phyloP scores from a whole-genome alignment of 2,113 vertebrate species.

The Aegotheles bennettii region DNA sequence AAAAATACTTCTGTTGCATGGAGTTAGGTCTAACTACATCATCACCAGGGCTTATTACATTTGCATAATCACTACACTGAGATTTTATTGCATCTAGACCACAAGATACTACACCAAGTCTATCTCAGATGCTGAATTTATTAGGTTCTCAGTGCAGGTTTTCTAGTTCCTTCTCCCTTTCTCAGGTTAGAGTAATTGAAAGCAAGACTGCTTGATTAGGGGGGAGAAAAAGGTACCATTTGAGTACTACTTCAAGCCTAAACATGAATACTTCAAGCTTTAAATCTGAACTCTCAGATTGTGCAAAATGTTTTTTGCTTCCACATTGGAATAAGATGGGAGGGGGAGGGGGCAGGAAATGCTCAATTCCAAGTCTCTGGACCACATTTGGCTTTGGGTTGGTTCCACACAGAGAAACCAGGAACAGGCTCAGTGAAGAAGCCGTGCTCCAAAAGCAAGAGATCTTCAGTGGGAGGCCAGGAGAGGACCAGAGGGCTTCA shows the following conservation, averaged over 20 bases:
- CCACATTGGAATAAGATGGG: not conserved
- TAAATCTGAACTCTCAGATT: not conserved
- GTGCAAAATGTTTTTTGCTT: fast-evolving
- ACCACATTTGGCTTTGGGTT: not conserved
- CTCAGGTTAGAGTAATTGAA: not conserved
- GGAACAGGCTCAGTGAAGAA: not conserved
- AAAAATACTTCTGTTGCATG: not conserved
- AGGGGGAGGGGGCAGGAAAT: fast-evolving
- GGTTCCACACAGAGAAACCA: not conserved
- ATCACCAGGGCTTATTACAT: not conserved
- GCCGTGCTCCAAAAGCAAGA: not conserved
- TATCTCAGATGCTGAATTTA: not conserved
- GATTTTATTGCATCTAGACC: not conserved
- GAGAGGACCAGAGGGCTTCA: not conserved
- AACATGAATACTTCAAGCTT: not conserved
- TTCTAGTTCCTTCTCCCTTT: not conserved
- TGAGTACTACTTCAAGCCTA: not conserved
- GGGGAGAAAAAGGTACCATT: fast-evolving
- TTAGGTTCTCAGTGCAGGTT: not conserved
- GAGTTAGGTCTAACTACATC: not conserved
- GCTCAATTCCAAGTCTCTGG: not conserved
- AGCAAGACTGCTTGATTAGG: not conserved
- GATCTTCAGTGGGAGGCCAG: not conserved
- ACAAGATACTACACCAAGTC: not conserved
- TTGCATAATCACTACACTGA: not conserved